A percentile compares a stretch with the other conserved stretches of the same genome.
Conservation (phyloP, 2,113 vertebrate species). For the Antechinus stuartii region DNA sequence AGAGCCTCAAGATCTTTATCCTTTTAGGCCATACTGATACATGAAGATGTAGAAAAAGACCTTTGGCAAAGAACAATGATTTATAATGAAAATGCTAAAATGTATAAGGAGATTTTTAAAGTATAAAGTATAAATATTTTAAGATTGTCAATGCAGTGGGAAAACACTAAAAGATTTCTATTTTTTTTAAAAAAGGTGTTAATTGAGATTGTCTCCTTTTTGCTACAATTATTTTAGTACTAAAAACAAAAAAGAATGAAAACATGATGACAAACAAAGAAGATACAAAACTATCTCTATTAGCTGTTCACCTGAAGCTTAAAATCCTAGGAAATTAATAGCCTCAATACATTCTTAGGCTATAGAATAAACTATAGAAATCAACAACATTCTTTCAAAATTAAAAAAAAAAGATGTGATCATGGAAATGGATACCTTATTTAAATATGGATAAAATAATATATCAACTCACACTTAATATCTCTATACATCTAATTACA, state of each 20-base stretch:
- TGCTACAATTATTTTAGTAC: background rate
- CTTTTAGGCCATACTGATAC: background rate
- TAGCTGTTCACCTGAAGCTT: too few relatives aligned
- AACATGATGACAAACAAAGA: too few relatives aligned
- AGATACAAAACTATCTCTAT: too few relatives aligned
- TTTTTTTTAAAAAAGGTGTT: background rate
- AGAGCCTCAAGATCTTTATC: background rate
- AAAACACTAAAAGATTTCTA: background rate
- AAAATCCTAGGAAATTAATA: too few relatives aligned
- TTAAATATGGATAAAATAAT: too few relatives aligned
- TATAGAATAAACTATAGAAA: too few relatives aligned
- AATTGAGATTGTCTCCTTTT: background rate
- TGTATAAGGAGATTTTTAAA: background rate
- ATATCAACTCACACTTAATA: too few relatives aligned
- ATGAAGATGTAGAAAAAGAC: background rate
- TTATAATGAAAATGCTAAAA: background rate
- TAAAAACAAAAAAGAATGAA: background rate
- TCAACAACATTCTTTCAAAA: too few relatives aligned
- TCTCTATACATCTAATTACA: too few relatives aligned
- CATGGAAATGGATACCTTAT: too few relatives aligned
- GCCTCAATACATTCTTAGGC: too few relatives aligned
- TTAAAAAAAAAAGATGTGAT: too few relatives aligned
- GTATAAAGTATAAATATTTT: background rate
- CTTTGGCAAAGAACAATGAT: background rate
- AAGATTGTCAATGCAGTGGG: background rate